These are phyloP conservation scores for Scaptomyza polygonia DNA, from an alignment of 2,888 invertebrate genomes.

Conservation along the genomic window DNA sequence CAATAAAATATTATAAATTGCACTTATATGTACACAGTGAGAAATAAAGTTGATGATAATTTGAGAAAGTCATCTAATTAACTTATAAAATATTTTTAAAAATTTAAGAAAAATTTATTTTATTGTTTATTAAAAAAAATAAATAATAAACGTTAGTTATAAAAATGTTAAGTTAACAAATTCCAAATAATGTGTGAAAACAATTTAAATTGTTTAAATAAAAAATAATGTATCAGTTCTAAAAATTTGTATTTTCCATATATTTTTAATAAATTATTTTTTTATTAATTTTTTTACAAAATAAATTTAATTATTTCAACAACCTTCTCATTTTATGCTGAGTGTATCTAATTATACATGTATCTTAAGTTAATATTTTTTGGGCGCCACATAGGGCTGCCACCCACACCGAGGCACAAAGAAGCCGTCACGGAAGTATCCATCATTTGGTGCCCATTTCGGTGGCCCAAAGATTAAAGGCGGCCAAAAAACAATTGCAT, in stretches of 20 bases:
- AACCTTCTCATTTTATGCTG: background rate
- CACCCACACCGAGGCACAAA: conserved; percentile 67
- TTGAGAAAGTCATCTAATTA: too few species aligned
- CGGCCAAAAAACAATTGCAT: conserved; percentile 35
- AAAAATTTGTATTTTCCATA: too few species aligned
- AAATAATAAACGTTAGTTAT: too few species aligned
- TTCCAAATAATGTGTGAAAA: too few species aligned
- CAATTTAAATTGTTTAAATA: too few species aligned
- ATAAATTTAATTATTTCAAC: background rate
- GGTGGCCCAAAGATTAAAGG: conserved; percentile 64
- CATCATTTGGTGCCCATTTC: conserved; percentile 50
- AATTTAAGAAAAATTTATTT: too few species aligned
- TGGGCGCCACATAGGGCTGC: conserved; percentile 55
- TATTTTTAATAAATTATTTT: too few species aligned
- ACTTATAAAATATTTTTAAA: too few species aligned
- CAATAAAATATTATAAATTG: conserved; percentile 82
- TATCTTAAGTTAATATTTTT: background rate
- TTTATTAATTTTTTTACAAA: background rate
- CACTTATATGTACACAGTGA: conserved; percentile 38
- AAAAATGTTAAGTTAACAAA: too few species aligned
- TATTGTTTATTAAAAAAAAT: too few species aligned
- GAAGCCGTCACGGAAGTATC: conserved; percentile 70
- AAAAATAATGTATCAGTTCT: too few species aligned
- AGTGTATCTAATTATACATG: background rate
- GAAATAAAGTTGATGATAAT: background rate